Evolutionary conservation across 2,113 vertebrate genomes (phyloP).

Genomic region (Sylvilagus bachmani): DNA sequence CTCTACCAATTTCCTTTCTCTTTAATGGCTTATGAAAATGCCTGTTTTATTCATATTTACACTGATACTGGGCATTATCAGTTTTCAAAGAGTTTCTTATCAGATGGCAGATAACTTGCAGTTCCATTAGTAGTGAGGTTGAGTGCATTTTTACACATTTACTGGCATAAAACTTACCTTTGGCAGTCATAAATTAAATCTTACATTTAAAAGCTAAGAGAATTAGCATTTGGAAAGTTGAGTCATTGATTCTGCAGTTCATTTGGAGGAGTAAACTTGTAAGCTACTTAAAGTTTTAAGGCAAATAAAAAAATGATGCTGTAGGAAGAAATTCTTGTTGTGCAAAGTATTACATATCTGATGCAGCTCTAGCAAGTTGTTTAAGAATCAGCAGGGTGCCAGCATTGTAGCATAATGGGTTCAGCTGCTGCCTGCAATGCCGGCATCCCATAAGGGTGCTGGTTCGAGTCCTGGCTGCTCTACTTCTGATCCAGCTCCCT

Average conservation of each 20-base stretch:
- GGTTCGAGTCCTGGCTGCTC: no score
- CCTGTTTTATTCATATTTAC: background rate
- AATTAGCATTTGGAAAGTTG: background rate
- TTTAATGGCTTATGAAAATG: background rate
- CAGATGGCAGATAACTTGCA: background rate
- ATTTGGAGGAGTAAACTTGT: slow-evolving; percentile 24
- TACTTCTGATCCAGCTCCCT: no score
- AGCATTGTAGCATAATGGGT: no score
- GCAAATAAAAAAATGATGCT: background rate
- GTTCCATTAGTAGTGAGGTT: background rate
- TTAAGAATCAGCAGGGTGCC: background rate
- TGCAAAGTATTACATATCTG: background rate
- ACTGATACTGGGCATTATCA: background rate
- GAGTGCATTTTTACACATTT: background rate
- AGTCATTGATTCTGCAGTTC: slow-evolving; percentile 10
- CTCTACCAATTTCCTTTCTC: background rate
- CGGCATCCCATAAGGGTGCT: no score
- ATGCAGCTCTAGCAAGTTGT: background rate
- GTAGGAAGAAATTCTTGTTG: background rate
- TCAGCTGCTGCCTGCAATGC: no score
- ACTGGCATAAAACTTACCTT: background rate
- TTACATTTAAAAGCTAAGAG: background rate
- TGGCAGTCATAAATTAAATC: background rate
- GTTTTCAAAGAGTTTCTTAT: background rate
- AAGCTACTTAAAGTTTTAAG: slow-evolving; percentile 13